Evolutionary conservation across 37 sponge, comb jelly and placozoan species (phyloP).

Genomic region (Dysidea cf. avara): DNA sequence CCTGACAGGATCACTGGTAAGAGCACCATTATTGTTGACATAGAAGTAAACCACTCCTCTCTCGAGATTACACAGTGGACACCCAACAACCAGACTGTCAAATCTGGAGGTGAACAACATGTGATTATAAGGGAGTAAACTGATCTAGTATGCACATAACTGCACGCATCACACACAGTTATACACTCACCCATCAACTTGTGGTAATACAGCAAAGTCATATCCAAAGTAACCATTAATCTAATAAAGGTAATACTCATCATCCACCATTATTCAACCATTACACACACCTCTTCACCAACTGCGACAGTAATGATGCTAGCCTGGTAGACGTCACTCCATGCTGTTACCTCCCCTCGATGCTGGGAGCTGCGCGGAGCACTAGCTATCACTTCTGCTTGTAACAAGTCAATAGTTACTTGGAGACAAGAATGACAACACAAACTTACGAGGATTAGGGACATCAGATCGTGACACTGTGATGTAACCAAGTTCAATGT

Average conservation of each 20-base stretch:
- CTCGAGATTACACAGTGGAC: slow-evolving; percentile 68
- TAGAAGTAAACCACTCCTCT: slow-evolving; percentile 54
- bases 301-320: too few species aligned
- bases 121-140: neutral
- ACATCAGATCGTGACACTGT: too few species aligned
- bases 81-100: slow-evolving; percentile 71
- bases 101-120: slow-evolving; percentile 11
- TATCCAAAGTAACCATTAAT: slow-evolving; percentile 24
- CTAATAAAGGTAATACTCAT: too few species aligned
- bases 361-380: slow-evolving; percentile 31
- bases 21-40: slow-evolving; percentile 19
- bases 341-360: slow-evolving; percentile 42
- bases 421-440: too few species aligned
- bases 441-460: too few species aligned
- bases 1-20: neutral
- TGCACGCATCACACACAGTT: too few species aligned
- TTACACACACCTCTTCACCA: too few species aligned
- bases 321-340: too few species aligned
- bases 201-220: slow-evolving; percentile 28
- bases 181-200: neutral
- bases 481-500: too few species aligned
- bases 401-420: too few species aligned
- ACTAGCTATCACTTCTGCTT: slow-evolving; percentile 43
- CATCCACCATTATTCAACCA: too few species aligned
- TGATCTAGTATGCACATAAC: neutral